Evolutionary conservation across 2,113 vertebrate genomes (phyloP).

Genomic region (Gambusia holbrooki): DNA sequence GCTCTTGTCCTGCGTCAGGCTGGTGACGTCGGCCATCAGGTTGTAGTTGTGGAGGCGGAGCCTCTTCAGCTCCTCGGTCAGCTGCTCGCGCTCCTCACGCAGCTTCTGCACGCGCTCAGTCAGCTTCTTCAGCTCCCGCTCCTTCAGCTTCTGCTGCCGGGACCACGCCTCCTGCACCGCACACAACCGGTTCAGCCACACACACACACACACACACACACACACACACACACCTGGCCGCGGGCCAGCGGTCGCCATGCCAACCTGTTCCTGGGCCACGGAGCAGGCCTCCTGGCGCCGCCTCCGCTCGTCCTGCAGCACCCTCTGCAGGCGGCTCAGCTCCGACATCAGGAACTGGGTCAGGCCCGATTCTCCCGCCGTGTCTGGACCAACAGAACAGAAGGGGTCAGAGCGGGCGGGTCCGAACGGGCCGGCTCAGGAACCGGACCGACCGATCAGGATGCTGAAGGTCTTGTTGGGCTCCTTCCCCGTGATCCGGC

Average conservation of each 20-base stretch:
- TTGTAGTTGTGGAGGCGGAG: slow-evolving; percentile 90
- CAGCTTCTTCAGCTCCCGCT: slow-evolving; percentile 86
- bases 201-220: too few species aligned
- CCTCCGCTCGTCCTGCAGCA: slow-evolving; percentile 79
- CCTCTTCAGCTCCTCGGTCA: slow-evolving; percentile 82
- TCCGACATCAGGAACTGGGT: slow-evolving; percentile 92
- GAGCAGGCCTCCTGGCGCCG: slow-evolving; percentile 80
- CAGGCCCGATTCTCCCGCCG: slow-evolving; percentile 88
- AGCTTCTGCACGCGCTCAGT: slow-evolving; percentile 84
- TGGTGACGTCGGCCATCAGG: slow-evolving; percentile 86
- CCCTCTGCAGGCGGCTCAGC: slow-evolving; percentile 86
- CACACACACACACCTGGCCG: too few species aligned
- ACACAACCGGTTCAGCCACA: not conserved
- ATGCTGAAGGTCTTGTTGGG: slow-evolving; percentile 91
- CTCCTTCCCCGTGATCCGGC: slow-evolving; percentile 90
- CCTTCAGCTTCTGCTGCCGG: slow-evolving; percentile 85
- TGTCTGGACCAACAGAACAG: slow-evolving; percentile 76
- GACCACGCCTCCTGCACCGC: slow-evolving; percentile 75
- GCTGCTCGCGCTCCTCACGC: slow-evolving; percentile 83
- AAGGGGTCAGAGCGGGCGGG: slow-evolving; percentile 41
- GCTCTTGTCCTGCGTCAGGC: slow-evolving; percentile 88
- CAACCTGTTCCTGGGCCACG: slow-evolving; percentile 56
- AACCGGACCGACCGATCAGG: slow-evolving; percentile 83
- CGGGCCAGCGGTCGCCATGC: not conserved
- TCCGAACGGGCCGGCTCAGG: too few species aligned